Evolutionary conservation across 2,113 vertebrate genomes (phyloP).

Genomic region (Mus spicilegus): DNA sequence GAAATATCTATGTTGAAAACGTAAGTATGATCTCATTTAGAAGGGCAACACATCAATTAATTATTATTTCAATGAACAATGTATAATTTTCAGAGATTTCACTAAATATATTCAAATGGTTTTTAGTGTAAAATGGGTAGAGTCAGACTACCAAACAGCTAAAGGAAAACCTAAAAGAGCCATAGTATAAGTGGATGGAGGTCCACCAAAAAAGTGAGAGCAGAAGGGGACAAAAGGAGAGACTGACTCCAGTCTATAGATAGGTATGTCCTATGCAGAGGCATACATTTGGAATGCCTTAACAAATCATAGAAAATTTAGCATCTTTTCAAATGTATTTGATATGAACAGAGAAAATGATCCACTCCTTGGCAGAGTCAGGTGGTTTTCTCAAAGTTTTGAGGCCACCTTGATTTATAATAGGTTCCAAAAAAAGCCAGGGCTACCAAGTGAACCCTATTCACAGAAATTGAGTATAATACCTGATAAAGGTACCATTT

Average conservation of each 20-base stretch:
- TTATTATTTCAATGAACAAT: background rate
- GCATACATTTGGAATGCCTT: background rate
- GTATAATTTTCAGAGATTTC: background rate
- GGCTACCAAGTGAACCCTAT: background rate
- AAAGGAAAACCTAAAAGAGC: background rate
- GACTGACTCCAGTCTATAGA: background rate
- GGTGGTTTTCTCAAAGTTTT: background rate
- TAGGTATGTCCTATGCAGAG: background rate
- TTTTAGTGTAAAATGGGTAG: background rate
- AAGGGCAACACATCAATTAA: background rate
- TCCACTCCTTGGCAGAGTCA: background rate
- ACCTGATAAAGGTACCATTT: background rate
- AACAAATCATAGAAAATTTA: background rate
- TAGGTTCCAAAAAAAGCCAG: too few relatives aligned
- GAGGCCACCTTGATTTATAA: background rate
- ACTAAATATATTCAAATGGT: background rate
- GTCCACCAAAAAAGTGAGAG: background rate
- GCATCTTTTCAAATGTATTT: background rate
- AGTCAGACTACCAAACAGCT: background rate
- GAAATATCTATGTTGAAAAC: background rate
- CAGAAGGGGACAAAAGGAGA: background rate
- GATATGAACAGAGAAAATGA: background rate
- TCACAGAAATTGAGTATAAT: background rate
- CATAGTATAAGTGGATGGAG: background rate
- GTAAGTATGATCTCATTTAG: background rate